Evolutionary conservation across 37 sponge, comb jelly and placozoan genomes (phyloP), one percentile per base, ranked within the genome.

Genomic region (Aplysina aerophoba): DNA sequence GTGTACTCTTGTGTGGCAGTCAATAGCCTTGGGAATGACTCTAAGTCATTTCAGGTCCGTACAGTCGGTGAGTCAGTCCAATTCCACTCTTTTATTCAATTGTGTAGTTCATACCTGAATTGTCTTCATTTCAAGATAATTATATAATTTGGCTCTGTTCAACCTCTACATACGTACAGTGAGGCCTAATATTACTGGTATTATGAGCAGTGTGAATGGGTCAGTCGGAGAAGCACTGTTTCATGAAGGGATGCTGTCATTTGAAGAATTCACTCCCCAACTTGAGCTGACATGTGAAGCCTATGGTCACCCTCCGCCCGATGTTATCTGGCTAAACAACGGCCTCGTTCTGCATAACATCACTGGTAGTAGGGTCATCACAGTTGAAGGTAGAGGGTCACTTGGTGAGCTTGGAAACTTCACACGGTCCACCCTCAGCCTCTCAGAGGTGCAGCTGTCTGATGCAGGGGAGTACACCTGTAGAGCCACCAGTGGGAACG

Each of bases 401-500:
- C 8, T 44, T 44, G 50, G 50, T 44, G 50, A 44, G 8, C 8
- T 44, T 3, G 73, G 73, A 28, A 33, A 1, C 73, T 17, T 71
- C 36, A 75, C 24, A 40, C 14, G 1, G 24, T 53, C 78, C 78
- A 75, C 44, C 15, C 22, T 75, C 1, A 75, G 5, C 54, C n/a
- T 75, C 54, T 19, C 15, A 17, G 25, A 17, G 15, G 44, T 75
- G 37, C 78, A 75, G 78, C 25, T 75, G 24, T 40, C 44, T 75
- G 78, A 75, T 41, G 53, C 50, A 53, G 78, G 54, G 41, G n/a
- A 21, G 53, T 75, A 75, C 78, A 53, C 78, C 8, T 75, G 78
- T 75, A 75, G 78, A 75, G 78, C 78, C 3, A 24, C 12, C 54
- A 75, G 78, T 75, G 78, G 78, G 12, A 50, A 53, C 41, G 78